Evolutionary conservation across 2,888 invertebrate species (phyloP).

Genomic region (Hypomecis punctinalis): DNA sequence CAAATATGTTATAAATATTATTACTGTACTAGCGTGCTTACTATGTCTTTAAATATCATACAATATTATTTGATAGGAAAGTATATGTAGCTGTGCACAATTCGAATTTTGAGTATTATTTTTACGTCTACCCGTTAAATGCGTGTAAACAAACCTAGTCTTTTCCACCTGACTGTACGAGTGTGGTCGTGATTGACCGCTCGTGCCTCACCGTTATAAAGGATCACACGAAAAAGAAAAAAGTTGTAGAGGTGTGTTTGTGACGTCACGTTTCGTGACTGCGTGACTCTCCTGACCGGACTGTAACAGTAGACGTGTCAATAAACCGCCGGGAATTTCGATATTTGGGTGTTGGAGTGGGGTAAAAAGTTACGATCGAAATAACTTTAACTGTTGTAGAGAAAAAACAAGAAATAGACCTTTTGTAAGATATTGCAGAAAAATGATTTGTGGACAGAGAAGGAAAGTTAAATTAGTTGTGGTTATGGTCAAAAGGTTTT

Average conservation of each 20-base stretch:
- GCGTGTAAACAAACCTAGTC: not conserved
- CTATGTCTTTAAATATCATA: too few species aligned
- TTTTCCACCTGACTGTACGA: constrained; percentile 7
- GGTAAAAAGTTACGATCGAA: not conserved
- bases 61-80: too few species aligned
- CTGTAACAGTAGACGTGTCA: constrained; percentile 39
- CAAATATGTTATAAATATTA: too few species aligned
- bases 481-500: too few species aligned
- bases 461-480: too few species aligned
- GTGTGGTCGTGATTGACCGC: constrained; percentile 44
- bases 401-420: too few species aligned
- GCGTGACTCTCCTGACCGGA: constrained; percentile 62
- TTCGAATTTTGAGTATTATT: too few species aligned
- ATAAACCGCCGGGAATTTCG: constrained; percentile 27
- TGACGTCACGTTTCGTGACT: constrained; percentile 63
- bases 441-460: too few species aligned
- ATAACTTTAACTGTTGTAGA: not conserved
- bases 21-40: too few species aligned
- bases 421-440: too few species aligned
- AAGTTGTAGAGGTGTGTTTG: constrained; percentile 49
- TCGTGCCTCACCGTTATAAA: constrained; percentile 45
- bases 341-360: constrained; percentile 9
- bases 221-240: constrained; percentile 42
- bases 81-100: too few species aligned
- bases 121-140: not conserved